Percentiles rank a stretch among this genome's conserved stretches.
Conservation (phyloP, 2,888 invertebrate species). For the Anthophora plumipes region DNA sequence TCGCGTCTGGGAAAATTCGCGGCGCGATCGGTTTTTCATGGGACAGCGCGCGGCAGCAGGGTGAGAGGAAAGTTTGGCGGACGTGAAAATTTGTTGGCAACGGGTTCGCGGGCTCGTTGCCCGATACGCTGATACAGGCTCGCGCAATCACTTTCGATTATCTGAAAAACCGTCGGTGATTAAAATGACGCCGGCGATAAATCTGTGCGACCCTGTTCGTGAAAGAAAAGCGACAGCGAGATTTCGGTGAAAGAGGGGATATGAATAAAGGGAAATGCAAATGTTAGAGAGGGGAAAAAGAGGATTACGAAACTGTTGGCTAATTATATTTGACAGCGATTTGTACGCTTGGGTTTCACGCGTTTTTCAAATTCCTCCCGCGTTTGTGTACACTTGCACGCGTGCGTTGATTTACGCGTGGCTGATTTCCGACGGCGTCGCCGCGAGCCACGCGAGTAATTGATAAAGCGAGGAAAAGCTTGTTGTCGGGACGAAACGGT, state of each 20-base stretch:
- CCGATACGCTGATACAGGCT: constrained; percentile 50
- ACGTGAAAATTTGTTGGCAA: constrained; percentile 50
- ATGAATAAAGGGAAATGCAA: constrained; percentile 12
- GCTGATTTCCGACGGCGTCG: constrained; percentile 11
- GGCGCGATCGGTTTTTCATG: constrained; percentile 28
- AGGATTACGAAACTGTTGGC: constrained; percentile 14
- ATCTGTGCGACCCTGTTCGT: constrained; percentile 30
- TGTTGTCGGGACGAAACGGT: constrained; percentile 38
- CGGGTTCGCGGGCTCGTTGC: constrained; percentile 24
- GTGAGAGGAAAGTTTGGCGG: not conserved
- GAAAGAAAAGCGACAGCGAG: not conserved
- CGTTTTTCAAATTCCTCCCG: constrained; percentile 57
- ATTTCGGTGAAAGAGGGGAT: not conserved
- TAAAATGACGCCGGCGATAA: constrained; percentile 61
- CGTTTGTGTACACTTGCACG: too few species aligned
- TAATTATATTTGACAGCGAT: constrained; percentile 64
- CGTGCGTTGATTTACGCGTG: constrained; percentile 49
- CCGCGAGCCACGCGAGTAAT: constrained; percentile 39
- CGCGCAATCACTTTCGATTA: constrained; percentile 61
- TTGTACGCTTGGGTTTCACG: constrained; percentile 48
- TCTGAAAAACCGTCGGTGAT: constrained; percentile 61
- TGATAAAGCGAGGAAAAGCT: constrained; percentile 61
- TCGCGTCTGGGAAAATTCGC: constrained; percentile 28
- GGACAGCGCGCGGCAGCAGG: too few species aligned
- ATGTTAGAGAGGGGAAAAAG: constrained; percentile 5